A percentile compares a stretch with the other conserved stretches of the same genome.
Evolutionary conservation across 2,888 invertebrate species (phyloP).

Genomic region (Tridacna crocea): DNA sequence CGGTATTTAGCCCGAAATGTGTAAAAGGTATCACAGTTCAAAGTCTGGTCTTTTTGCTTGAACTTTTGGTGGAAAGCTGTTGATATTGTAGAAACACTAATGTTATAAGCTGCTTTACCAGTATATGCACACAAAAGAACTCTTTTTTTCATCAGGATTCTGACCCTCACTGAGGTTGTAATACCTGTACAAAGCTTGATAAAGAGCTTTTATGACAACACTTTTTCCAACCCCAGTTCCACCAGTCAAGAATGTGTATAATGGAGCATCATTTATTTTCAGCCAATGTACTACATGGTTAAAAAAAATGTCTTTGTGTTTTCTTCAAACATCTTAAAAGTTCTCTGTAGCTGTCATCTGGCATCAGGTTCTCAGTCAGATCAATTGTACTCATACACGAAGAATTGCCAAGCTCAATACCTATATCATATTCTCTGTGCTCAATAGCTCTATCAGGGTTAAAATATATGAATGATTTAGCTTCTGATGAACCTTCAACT

Average conservation of each 20-base stretch:
- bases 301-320: neutral
- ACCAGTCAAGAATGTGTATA: neutral
- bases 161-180: constrained; percentile 1
- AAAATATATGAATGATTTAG: neutral
- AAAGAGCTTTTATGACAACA: neutral
- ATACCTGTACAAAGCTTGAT: neutral
- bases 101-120: too few species aligned
- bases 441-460: neutral
- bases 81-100: too few species aligned
- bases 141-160: constrained; percentile 6
- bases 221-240: neutral
- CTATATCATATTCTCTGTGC: neutral
- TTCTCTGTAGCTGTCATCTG: neutral
- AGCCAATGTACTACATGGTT: neutral
- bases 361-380: neutral
- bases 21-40: neutral
- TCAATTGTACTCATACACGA: too few species aligned
- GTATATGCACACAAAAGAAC: too few species aligned
- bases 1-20: neutral
- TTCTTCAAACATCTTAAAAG: neutral
- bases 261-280: neutral
- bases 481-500: neutral
- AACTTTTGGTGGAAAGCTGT: constrained; percentile 6
- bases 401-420: too few species aligned
- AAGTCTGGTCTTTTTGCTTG: too few species aligned